phyloP scores from a whole-genome alignment of 1,140 invertebrate species.

The Macrostomum lignano region DNA sequence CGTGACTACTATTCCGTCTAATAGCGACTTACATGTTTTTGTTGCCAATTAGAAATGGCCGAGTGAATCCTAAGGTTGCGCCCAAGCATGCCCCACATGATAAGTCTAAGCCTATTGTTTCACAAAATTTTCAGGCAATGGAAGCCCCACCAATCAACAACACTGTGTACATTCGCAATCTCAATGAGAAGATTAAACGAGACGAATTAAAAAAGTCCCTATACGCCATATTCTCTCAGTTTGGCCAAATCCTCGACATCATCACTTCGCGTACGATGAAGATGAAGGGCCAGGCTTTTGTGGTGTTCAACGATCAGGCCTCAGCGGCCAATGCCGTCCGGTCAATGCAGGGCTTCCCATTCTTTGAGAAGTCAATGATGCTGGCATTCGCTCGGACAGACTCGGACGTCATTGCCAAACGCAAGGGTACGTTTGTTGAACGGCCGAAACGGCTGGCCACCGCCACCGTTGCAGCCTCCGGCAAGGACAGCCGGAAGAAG shows the following conservation, averaged over 20 bases:
- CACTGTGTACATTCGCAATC: slow-evolving; percentile 95
- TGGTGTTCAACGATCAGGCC: slow-evolving; percentile 91
- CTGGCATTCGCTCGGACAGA: slow-evolving; percentile 78
- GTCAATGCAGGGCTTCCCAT: slow-evolving; percentile 94
- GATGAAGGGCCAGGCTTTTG: slow-evolving; percentile 95
- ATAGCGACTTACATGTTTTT: too few relatives aligned
- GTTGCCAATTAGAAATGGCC: too few relatives aligned
- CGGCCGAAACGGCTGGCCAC: slow-evolving; percentile 38
- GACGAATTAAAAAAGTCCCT: slow-evolving; percentile 79
- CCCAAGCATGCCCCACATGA: too few relatives aligned
- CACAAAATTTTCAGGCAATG: too few relatives aligned
- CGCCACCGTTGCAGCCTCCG: slow-evolving; percentile 31
- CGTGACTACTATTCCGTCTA: too few relatives aligned
- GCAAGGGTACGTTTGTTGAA: slow-evolving; percentile 84
- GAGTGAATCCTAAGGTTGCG: too few relatives aligned
- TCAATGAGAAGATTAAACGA: slow-evolving; percentile 97
- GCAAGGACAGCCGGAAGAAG: not conserved
- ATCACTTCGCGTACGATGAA: slow-evolving; percentile 81
- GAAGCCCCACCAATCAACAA: too few relatives aligned
- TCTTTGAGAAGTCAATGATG: slow-evolving; percentile 98
- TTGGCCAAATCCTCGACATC: slow-evolving; percentile 90
- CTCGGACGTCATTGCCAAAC: slow-evolving; percentile 71
- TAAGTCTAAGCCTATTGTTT: too few relatives aligned
- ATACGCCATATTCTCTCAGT: slow-evolving; percentile 96
- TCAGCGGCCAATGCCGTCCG: slow-evolving; percentile 77